These are phyloP conservation scores for Corydoras sp. DNA, from an alignment of 2,113 vertebrate genomes.

Conservation along the genomic window DNA sequence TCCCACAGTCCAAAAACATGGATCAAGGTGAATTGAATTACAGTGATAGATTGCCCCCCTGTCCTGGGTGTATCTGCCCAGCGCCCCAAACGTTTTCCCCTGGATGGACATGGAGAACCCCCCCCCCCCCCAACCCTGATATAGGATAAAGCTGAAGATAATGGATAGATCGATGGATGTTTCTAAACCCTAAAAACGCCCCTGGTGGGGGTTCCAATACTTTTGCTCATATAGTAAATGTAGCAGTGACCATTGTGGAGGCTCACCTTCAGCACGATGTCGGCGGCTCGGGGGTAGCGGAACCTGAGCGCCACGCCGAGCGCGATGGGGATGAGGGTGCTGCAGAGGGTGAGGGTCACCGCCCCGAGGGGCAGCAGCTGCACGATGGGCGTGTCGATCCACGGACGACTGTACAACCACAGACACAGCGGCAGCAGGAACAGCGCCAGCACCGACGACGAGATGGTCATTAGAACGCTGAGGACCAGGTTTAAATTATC, in stretches of 20 bases:
- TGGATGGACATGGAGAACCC: too few species aligned
- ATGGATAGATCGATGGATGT: too few species aligned
- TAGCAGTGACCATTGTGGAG: too few species aligned
- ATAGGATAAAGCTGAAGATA: too few species aligned
- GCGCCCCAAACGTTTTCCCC: too few species aligned
- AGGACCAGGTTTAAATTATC: constrained; percentile 1
- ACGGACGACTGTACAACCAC: constrained; percentile 92
- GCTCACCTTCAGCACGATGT: constrained; percentile 86
- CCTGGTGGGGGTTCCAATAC: too few species aligned
- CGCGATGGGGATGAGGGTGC: constrained; percentile 90
- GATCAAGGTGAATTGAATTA: too few species aligned
- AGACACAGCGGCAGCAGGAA: constrained; percentile 91
- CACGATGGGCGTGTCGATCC: constrained; percentile 92
- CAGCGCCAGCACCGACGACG: constrained; percentile 87
- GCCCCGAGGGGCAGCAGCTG: constrained; percentile 85
- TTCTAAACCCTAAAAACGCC: too few species aligned
- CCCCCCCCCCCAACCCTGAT: too few species aligned
- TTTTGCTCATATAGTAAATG: neutral
- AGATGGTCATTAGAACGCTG: constrained; percentile 97
- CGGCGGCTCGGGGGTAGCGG: constrained; percentile 74
- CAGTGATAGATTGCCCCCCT: too few species aligned
- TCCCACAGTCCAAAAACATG: too few species aligned
- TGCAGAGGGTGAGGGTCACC: constrained; percentile 86
- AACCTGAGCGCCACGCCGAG: constrained; percentile 82
- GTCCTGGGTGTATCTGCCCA: too few species aligned